Evolutionary conservation across 2,888 invertebrate genomes (phyloP), one percentile per base, ranked within the genome.

Genomic region (Rhingia rostrata): DNA sequence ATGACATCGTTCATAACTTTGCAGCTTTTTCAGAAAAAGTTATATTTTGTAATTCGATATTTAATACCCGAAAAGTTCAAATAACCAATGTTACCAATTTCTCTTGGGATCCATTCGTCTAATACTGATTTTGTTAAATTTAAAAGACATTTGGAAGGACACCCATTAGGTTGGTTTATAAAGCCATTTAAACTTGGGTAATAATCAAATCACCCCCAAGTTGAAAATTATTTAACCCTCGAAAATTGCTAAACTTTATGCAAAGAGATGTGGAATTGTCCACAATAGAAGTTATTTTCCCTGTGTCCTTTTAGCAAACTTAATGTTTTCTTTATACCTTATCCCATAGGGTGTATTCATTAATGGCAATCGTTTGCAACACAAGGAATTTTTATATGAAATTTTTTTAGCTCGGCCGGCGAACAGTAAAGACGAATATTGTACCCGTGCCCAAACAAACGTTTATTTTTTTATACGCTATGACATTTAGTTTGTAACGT

Each of bases 21-120:
- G 22, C 22, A 22, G 22, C 22, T 22, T 22, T 22, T 22, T 22
- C 22, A 22, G 74, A 7, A 91, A 45, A 9, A 89, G 22, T 33
- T 7, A 47, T 47, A 47, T 47, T 35, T n/a, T 63, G 61, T 63
- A 43, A 45, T 61, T 61, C n/a, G 12, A 45, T 61, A 61, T 61
- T 61, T 61, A 63, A 47, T 63, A 37, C 47, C n/a, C 60, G 35
- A 61, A 61, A 47, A 63, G 47, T 63, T 47, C 47, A 47, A 63
- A 47, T 47, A 63, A 35, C 61, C 61, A 63, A 47, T 45, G 45
- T 35, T 22, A 10, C 61, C 37, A 51, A 35, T 39, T 37, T 51
- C 41, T 58, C 51, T n/a, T 7, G 60, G 41, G 41, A 22, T 41
- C 47, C 60, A 60, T 51, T 58, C 41, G 60, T 12, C 60, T 60